Evolutionary conservation across 1,140 invertebrate genomes (phyloP).

Genomic region (Brachionus calyciflorus): DNA sequence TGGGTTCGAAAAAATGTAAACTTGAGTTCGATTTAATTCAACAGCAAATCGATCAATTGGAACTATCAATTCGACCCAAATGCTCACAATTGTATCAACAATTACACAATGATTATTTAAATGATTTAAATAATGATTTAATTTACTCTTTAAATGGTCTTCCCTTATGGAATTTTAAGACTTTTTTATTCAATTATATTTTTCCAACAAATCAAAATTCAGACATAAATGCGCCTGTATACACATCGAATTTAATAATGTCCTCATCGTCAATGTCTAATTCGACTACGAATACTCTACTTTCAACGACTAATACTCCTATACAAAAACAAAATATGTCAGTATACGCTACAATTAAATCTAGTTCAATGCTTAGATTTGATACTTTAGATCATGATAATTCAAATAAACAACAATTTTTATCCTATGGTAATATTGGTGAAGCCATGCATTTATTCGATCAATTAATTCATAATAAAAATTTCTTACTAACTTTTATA

Average conservation of each 20-base stretch:
- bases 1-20: not conserved
- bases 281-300: conserved; percentile 17
- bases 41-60: conserved; percentile 11
- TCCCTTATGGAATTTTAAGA: conserved; percentile 37
- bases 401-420: not conserved
- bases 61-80: not conserved
- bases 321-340: conserved; percentile 25
- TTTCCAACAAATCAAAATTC: not conserved
- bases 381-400: not conserved
- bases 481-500: not conserved
- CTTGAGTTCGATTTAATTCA: not conserved
- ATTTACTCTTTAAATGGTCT: not conserved
- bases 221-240: not conserved
- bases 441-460: conserved; percentile 30
- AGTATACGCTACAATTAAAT: conserved; percentile 33
- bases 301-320: not conserved
- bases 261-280: conserved; percentile 12
- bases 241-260: not conserved
- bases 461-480: conserved; percentile 36
- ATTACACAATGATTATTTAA: conserved; percentile 21
- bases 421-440: not conserved
- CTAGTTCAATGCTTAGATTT: not conserved
- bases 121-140: conserved; percentile 21
- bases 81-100: conserved; percentile 14
- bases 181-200: not conserved